Evolutionary conservation across 2,797 vertebrate species (phyloP).

Genomic region (Erithacus rubecula): DNA sequence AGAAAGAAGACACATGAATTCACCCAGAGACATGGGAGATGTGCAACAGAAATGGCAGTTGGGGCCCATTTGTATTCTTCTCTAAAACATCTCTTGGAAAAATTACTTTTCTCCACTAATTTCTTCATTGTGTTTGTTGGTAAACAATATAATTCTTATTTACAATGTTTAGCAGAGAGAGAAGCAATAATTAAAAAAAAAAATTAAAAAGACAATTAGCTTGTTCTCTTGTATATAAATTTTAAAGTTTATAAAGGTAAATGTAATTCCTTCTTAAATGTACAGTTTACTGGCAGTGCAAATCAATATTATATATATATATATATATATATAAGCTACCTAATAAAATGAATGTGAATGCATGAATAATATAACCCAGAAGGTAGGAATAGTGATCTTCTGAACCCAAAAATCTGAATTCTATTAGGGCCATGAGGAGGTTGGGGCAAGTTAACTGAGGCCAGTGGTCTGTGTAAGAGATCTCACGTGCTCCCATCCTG

Average conservation of each 20-base stretch:
- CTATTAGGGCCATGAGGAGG: background rate
- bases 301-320: background rate
- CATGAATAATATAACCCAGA: background rate
- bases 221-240: background rate
- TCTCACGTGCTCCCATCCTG: background rate
- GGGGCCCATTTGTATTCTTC: background rate
- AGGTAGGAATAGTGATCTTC: background rate
- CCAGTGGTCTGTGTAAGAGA: background rate
- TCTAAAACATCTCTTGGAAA: background rate
- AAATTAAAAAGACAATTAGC: background rate
- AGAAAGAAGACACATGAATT: background rate
- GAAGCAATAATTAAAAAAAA: background rate
- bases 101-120: background rate
- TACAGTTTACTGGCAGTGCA: background rate
- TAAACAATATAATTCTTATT: background rate
- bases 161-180: background rate
- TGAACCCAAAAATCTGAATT: background rate
- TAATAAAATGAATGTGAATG: background rate
- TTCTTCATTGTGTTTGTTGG: background rate
- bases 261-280: background rate
- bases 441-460: rapidly evolving
- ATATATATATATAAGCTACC: background rate
- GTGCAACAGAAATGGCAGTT: background rate
- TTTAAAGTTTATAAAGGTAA: background rate
- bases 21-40: background rate